Conservation (phyloP, 2,797 vertebrate genomes). For the Capromys pilorides region DNA sequence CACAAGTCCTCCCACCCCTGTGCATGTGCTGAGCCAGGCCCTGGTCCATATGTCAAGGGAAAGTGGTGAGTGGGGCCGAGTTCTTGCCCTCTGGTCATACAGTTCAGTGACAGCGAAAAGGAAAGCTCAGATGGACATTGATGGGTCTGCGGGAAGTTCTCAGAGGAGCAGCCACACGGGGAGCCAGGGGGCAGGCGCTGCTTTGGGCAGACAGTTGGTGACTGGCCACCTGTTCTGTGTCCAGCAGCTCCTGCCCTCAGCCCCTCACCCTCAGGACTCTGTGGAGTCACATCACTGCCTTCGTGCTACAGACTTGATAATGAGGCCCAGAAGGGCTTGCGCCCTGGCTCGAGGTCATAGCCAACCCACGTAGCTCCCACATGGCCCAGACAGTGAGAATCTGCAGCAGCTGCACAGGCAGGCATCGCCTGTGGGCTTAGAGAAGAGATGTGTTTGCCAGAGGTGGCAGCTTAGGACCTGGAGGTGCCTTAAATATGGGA, state of each 20-base stretch:
- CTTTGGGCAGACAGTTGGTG: neutral
- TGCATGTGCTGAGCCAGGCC: neutral
- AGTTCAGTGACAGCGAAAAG: neutral
- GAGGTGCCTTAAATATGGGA: neutral
- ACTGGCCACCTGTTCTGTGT: neutral
- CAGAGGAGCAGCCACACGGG: neutral
- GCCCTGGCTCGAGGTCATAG: conserved; percentile 7
- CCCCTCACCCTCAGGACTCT: neutral
- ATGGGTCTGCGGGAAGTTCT: neutral
- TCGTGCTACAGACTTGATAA: neutral
- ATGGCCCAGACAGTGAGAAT: neutral
- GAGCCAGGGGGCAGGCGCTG: neutral
- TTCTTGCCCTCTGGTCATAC: neutral
- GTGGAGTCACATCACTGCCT: neutral
- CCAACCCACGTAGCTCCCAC: neutral
- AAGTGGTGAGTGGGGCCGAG: neutral
- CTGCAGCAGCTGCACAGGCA: neutral
- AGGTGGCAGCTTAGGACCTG: neutral
- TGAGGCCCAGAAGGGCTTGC: neutral
- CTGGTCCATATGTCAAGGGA: neutral
- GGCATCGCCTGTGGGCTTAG: fast-evolving
- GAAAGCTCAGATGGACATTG: neutral
- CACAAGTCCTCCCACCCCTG: neutral
- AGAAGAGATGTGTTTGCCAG: neutral
- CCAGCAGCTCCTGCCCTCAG: neutral